Evolutionary conservation across 1,140 invertebrate species (phyloP).

Genomic region (Sminthurides bifidus): DNA sequence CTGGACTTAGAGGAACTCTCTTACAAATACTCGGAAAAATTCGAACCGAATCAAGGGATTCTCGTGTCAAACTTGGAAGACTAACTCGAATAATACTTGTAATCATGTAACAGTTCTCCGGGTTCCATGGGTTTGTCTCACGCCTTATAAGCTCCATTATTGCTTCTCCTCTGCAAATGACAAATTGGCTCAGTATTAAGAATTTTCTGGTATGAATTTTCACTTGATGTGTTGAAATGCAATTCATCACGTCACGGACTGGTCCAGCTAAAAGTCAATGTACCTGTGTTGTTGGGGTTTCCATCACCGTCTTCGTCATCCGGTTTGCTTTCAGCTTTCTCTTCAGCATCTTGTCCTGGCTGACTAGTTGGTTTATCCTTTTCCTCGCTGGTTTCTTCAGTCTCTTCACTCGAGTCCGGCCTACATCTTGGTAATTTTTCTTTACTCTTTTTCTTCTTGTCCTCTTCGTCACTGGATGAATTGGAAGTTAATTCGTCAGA

Average conservation of each 20-base stretch:
- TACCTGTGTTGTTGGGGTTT: neutral
- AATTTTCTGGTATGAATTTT: too few relatives aligned
- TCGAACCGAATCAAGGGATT: too few relatives aligned
- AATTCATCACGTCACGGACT: neutral
- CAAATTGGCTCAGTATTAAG: neutral
- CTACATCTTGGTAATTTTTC: neutral
- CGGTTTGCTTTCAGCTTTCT: neutral
- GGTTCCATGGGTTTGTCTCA: too few relatives aligned
- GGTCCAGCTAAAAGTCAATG: neutral
- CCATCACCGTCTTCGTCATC: neutral
- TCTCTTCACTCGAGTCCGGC: conserved; percentile 6
- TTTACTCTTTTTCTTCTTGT: neutral
- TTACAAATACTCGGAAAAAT: too few relatives aligned
- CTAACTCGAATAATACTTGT: too few relatives aligned
- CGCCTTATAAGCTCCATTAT: too few relatives aligned
- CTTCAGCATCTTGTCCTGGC: neutral
- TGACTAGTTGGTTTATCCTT: neutral
- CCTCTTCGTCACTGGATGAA: conserved; percentile 7
- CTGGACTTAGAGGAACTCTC: too few relatives aligned
- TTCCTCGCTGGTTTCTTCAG: conserved; percentile 5
- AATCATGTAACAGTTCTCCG: too few relatives aligned
- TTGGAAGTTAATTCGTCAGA: conserved; percentile 5
- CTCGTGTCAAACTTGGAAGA: too few relatives aligned
- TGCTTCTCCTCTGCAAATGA: neutral
- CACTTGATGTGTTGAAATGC: too few relatives aligned